Conservation (phyloP, 2,888 invertebrate genomes). For the Sphecodes monilicornis region DNA sequence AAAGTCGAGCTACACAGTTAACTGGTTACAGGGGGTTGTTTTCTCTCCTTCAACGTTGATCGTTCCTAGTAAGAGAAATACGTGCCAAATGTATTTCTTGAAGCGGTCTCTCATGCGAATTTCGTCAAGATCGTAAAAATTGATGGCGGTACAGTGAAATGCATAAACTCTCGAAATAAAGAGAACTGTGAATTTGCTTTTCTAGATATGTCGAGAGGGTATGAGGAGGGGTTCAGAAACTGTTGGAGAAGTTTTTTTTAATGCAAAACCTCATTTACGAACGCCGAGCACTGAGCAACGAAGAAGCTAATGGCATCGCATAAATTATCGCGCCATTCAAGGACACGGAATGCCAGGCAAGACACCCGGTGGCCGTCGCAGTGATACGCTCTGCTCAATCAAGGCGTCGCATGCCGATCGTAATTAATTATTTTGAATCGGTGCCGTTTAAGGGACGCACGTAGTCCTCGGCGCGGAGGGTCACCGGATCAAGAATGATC, state of each 20-base stretch:
- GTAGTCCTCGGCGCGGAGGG: neutral
- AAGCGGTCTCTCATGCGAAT: neutral
- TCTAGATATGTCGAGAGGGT: neutral
- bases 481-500: constrained; percentile 18
- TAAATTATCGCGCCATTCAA: constrained; percentile 50
- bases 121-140: neutral
- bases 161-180: neutral
- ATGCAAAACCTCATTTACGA: constrained; percentile 45
- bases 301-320: constrained; percentile 49
- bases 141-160: neutral
- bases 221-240: neutral
- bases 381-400: constrained; percentile 44
- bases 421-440: constrained; percentile 43
- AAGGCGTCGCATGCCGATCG: constrained; percentile 30
- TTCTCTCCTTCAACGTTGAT: neutral
- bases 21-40: too few species aligned
- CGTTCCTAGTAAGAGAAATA: neutral
- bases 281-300: neutral
- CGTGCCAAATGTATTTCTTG: neutral
- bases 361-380: constrained; percentile 20
- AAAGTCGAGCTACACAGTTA: too few species aligned
- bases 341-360: constrained; percentile 41
- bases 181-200: neutral
- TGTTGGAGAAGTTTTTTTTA: neutral
- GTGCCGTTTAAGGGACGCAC: neutral